Conservation (phyloP, 2,113 vertebrate genomes). For the Solenodon paradoxus region DNA sequence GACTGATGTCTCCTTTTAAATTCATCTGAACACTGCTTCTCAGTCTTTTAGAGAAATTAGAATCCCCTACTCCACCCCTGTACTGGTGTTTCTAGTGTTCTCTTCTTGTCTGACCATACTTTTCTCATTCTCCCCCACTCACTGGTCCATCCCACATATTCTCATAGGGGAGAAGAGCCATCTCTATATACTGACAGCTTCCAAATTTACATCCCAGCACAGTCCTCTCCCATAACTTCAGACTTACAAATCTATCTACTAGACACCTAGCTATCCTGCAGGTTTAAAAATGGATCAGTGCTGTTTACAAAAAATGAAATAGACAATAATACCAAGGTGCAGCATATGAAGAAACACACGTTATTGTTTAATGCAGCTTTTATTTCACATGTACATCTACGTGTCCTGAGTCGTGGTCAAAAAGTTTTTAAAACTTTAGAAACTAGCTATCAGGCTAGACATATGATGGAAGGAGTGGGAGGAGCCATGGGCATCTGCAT, state of each 20-base stretch:
- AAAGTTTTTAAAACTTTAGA: neutral
- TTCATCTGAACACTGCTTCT: neutral
- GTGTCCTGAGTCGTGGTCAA: neutral
- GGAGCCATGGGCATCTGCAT: neutral
- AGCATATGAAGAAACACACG: neutral
- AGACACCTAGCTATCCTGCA: neutral
- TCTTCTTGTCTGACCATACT: neutral
- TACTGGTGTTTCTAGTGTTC: neutral
- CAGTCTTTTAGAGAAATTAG: neutral
- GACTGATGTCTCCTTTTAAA: neutral
- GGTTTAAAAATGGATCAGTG: neutral
- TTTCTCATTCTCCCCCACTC: neutral
- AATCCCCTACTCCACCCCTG: neutral
- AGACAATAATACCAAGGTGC: neutral
- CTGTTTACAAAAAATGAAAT: neutral
- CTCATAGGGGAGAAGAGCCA: neutral
- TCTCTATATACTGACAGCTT: neutral
- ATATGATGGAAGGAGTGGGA: neutral
- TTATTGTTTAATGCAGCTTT: neutral
- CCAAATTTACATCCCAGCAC: neutral
- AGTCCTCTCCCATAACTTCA: neutral
- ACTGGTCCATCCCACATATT: neutral
- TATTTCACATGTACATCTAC: neutral
- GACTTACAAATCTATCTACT: neutral
- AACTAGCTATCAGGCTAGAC: neutral